Evolutionary conservation across 2,888 invertebrate species (phyloP).

Genomic region (Chloroclysta siterata): DNA sequence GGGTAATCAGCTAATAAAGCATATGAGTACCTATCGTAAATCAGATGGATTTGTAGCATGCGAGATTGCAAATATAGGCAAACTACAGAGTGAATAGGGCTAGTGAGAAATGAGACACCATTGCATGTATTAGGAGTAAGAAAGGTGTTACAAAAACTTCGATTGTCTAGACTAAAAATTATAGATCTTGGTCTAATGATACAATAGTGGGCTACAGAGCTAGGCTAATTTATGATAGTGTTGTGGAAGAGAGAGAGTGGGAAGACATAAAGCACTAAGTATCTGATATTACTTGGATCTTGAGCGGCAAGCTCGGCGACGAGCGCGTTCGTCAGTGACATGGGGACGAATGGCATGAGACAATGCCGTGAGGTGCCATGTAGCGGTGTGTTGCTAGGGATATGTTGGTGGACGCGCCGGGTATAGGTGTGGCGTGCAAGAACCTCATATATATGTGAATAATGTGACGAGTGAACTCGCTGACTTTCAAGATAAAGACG

Average conservation of each 20-base stretch:
- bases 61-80: background rate
- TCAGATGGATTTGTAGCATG: conserved; percentile 13
- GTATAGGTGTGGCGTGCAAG: conserved; percentile 29
- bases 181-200: too few relatives aligned
- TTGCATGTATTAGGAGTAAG: background rate
- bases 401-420: conserved; percentile 1
- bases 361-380: conserved; percentile 17
- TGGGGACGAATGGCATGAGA: conserved; percentile 28
- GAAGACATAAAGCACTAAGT: background rate
- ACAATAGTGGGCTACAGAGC: too few relatives aligned
- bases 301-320: conserved; percentile 23
- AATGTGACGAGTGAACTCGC: conserved; percentile 19
- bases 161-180: too few relatives aligned
- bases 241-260: background rate
- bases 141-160: background rate
- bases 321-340: conserved; percentile 39
- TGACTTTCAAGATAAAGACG: conserved; percentile 6
- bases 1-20: conserved; percentile 8
- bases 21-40: background rate
- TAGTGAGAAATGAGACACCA: background rate
- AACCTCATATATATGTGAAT: conserved; percentile 18
- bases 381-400: conserved; percentile 21
- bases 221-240: too few relatives aligned
- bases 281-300: conserved; percentile 27
- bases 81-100: background rate